Percentiles rank a stretch among this genome's conserved stretches.
These are phyloP conservation scores for Oscarella lobularis DNA, from an alignment of 37 sponge, comb jelly and placozoan genomes.

Conservation along the genomic window DNA sequence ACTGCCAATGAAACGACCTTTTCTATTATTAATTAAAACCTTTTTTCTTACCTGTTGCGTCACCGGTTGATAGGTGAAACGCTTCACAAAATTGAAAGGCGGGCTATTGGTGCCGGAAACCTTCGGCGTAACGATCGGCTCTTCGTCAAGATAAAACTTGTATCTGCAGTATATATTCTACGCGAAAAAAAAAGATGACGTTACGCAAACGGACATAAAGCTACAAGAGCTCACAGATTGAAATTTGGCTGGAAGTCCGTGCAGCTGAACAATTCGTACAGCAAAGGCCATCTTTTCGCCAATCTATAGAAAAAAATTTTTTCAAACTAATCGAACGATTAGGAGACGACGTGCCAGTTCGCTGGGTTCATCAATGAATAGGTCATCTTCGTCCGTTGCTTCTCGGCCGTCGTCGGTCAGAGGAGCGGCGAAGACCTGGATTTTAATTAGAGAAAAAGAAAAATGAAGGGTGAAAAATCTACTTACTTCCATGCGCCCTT, in stretches of 20 bases:
- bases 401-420: background rate
- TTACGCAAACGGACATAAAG: no score
- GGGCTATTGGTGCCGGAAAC: constrained; percentile 23
- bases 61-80: constrained; percentile 32
- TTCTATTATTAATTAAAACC: no score
- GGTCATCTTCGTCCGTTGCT: constrained; percentile 26
- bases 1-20: background rate
- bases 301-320: constrained; percentile 17
- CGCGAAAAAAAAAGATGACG: no score
- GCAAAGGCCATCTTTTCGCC: constrained; percentile 26
- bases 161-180: constrained; percentile 48
- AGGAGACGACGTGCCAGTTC: constrained; percentile 13
- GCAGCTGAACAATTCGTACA: constrained; percentile 19
- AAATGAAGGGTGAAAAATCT: background rate
- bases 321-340: background rate
- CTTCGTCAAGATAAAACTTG: constrained; percentile 44
- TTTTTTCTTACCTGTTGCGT: constrained; percentile 37
- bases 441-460: background rate
- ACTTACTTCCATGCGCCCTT: constrained; percentile 22
- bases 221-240: constrained; percentile 17
- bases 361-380: constrained; percentile 42
- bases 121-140: constrained; percentile 10
- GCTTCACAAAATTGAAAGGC: constrained; percentile 24
- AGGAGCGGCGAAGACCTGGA: background rate
- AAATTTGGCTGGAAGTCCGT: constrained; percentile 23